Base-by-base conservation (phyloP, 2,113 vertebrate species). In the Eretmochelys imbricata region DNA sequence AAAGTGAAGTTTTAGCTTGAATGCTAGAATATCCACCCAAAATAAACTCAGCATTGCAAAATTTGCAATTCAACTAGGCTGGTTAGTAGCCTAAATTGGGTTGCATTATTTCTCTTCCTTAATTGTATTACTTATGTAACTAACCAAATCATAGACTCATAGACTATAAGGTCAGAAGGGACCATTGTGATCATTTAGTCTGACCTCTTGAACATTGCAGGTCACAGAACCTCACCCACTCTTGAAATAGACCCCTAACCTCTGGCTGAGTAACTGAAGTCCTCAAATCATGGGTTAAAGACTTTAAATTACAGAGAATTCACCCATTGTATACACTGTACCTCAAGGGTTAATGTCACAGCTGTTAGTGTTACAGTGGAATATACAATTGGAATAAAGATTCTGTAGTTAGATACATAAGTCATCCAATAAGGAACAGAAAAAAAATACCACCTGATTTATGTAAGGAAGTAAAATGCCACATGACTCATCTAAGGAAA, bases 401-500 rank as follows among this genome's bases (percentile, higher is more conserved):
- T 3, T 81, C 50, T 62, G 19, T 59, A 12, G 42, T 75, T 2
- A 50, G n/a, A 54, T 0, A 0, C 12, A 10, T 10, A 16, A 8
- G 55, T 89, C 8, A 1, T 42, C 31, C 38, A 80, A 29, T 22
- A 79, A 3, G 9, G 6, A 89, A 55, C 4, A 89, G 17, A 91
- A 87, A 82, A 42, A 59, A 38, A 20, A 20, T 10, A 38, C 19
- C 35, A 62, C 59, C 13, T 62, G 31, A 35, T 14, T 35, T 62
- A 62, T 35, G 29, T 62, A 62, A 31, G 59, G 27, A 35, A 4
- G 12, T 35, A 31, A 62, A 62, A 62, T 62, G 29, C 13, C 59
- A 35, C 59, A 29, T 62, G 59, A 62, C 13, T 16, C 65, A 10
- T 20, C 3, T 57, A 48, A 27, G 87, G 19, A 89, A 86, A 91